Conservation (phyloP, 1,140 invertebrate genomes). For the Formica selysi region DNA sequence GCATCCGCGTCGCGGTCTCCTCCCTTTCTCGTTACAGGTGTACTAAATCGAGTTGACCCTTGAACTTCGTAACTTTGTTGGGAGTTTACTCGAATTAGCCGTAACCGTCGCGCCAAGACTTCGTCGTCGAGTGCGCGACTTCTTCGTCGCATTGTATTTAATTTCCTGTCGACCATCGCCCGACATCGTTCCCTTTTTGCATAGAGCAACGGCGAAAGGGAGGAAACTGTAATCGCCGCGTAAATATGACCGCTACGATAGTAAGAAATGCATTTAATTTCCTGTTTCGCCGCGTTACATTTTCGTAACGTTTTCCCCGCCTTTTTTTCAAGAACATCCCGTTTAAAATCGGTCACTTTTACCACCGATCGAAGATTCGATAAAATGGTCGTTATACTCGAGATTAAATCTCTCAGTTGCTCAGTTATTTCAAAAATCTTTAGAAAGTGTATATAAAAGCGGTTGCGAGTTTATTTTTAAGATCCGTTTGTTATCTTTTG, state of each 20-base stretch:
- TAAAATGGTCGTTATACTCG: neutral
- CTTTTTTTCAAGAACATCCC: neutral
- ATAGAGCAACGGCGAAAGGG: neutral
- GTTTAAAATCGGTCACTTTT: constrained; percentile 5
- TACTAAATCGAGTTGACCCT: constrained; percentile 73
- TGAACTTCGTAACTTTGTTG: constrained; percentile 75
- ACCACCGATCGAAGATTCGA: neutral
- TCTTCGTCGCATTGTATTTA: constrained; percentile 61
- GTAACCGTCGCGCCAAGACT: constrained; percentile 66
- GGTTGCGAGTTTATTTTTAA: neutral
- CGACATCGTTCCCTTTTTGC: constrained; percentile 7
- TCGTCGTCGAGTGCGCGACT: constrained; percentile 56
- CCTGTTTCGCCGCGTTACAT: constrained; percentile 19
- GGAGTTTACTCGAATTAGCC: constrained; percentile 68
- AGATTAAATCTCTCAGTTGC: neutral
- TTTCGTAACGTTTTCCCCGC: neutral
- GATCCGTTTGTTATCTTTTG: constrained; percentile 14
- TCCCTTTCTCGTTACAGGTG: constrained; percentile 66
- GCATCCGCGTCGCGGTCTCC: constrained; percentile 38
- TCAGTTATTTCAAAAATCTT: neutral
- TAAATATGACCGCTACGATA: constrained; percentile 46
- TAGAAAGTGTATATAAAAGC: neutral
- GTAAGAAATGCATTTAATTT: constrained; percentile 65
- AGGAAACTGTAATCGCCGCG: neutral
- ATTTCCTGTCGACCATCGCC: constrained; percentile 65